Conservation (phyloP, 1,140 invertebrate genomes). For the Cyrtorhinus lividipennis region DNA sequence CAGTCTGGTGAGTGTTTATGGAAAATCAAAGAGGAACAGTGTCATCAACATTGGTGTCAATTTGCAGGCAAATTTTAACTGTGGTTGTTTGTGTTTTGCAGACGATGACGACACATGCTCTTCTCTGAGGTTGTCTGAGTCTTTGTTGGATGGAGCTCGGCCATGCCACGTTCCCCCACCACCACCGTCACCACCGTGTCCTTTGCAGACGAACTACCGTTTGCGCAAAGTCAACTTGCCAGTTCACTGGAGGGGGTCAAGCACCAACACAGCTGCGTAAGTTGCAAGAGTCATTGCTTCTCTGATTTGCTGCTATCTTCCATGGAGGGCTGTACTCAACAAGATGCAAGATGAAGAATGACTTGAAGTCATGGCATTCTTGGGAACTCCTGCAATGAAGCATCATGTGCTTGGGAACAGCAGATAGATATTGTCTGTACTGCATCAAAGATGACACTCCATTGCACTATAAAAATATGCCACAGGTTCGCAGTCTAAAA, state of each 20-base stretch:
- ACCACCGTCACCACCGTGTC: constrained; percentile 24
- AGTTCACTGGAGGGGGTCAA: constrained; percentile 23
- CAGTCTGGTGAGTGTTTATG: constrained; percentile 5
- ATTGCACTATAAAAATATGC: too few relatives aligned
- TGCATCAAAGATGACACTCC: too few relatives aligned
- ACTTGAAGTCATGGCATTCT: too few relatives aligned
- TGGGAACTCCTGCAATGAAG: too few relatives aligned
- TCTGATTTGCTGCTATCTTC: constrained; percentile 1
- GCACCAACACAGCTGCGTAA: constrained; percentile 20
- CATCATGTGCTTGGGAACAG: too few relatives aligned
- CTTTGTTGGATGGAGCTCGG: constrained; percentile 15
- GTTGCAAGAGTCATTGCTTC: too few relatives aligned
- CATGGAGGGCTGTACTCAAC: not conserved
- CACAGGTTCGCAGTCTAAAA: too few relatives aligned
- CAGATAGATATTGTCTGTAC: too few relatives aligned
- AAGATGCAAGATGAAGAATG: too few relatives aligned
- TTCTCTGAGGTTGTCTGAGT: constrained; percentile 20
- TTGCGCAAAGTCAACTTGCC: constrained; percentile 22
- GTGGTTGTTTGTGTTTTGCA: constrained; percentile 15
- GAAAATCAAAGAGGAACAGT: too few relatives aligned
- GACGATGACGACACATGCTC: constrained; percentile 22
- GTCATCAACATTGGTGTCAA: too few relatives aligned
- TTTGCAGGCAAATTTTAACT: too few relatives aligned
- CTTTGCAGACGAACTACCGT: constrained; percentile 25
- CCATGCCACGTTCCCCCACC: constrained; percentile 7